Base-by-base conservation (phyloP, 2,797 vertebrate species). In the Phrynocephalus forsythii region DNA sequence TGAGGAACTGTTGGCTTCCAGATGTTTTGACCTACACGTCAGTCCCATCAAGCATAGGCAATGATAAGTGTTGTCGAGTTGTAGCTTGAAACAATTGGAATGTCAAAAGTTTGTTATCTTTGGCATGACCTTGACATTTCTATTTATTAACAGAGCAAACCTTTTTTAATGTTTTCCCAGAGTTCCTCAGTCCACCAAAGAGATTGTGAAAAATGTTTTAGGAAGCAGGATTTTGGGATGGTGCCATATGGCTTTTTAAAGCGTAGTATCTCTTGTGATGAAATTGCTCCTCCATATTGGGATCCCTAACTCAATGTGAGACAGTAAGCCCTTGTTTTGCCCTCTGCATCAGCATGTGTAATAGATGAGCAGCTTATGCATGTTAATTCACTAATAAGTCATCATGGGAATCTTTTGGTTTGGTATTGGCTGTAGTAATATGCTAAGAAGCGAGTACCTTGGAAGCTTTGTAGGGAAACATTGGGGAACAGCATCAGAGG, bases 151-250 rank as follows among this genome's bases (percentile, higher is more conserved):
- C 24, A 20, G n/a, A 73, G n/a, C 67, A 38, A 22, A 3, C 16
- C 52, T 66, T 56, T 73, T 66, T 2, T 11, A 5, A 68, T 77
- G 80, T 52, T 24, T 87, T 82, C 38, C 44, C 24, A 33, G 26
- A n/a, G 50, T 77, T 56, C n/a, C 72, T 77, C 6, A 20, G 50
- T 83, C 71, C 24, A 69, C 78, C 63, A 75, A 85, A 75, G 83
- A 67, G 56, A 50, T 26, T 24, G 50, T 26, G 38, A 33, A 24
- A 48, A 71, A 3, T 82, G 33, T 28, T 71, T 60, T 78, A 88
- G 48, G n/a, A 75, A 73, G 50, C 26, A 84, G 26, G 63, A 81
- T 11, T 81, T 24, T 80, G 67, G 26, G 24, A 33, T 73, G 48
- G 66, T 44, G 66, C 38, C 16, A 33, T 48, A 68, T 18, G 44